These are phyloP conservation scores for Phalanger gymnotis DNA, from an alignment of 2,797 vertebrate genomes.

Conservation along the genomic window DNA sequence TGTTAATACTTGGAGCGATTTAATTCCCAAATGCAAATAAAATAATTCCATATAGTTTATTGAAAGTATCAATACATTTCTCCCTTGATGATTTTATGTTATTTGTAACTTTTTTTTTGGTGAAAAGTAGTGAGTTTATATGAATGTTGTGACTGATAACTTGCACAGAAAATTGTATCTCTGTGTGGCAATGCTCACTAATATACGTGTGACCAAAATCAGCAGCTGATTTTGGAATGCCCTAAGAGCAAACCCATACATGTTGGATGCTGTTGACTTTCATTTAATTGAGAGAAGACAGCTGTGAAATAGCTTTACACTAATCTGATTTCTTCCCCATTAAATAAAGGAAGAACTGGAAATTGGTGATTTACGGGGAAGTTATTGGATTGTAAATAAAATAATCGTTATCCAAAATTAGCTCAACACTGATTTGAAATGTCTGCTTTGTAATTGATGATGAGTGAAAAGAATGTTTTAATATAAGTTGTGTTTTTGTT, in stretches of 20 bases:
- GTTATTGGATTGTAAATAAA: slow-evolving; percentile 74
- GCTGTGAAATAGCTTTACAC: slow-evolving; percentile 71
- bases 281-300: slow-evolving; percentile 61
- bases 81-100: not conserved
- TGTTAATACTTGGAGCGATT: not conserved
- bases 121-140: not conserved
- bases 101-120: not conserved
- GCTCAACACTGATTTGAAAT: slow-evolving; percentile 72
- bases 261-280: slow-evolving; percentile 13
- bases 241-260: slow-evolving; percentile 2
- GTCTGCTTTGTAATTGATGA: slow-evolving; percentile 69
- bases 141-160: slow-evolving; percentile 46
- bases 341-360: slow-evolving; percentile 74
- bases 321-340: slow-evolving; percentile 72
- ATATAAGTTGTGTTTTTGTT: slow-evolving; percentile 55
- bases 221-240: slow-evolving; percentile 22
- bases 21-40: not conserved
- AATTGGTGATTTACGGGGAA: slow-evolving; percentile 73
- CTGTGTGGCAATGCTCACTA: not conserved
- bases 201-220: slow-evolving; percentile 19
- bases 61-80: not conserved
- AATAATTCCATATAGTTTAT: not conserved
- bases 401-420: slow-evolving; percentile 74
- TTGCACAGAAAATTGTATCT: slow-evolving; percentile 26
- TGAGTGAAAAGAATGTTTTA: slow-evolving; percentile 65